Conservation (phyloP, 2,113 vertebrate genomes). For the Oceanites oceanicus region DNA sequence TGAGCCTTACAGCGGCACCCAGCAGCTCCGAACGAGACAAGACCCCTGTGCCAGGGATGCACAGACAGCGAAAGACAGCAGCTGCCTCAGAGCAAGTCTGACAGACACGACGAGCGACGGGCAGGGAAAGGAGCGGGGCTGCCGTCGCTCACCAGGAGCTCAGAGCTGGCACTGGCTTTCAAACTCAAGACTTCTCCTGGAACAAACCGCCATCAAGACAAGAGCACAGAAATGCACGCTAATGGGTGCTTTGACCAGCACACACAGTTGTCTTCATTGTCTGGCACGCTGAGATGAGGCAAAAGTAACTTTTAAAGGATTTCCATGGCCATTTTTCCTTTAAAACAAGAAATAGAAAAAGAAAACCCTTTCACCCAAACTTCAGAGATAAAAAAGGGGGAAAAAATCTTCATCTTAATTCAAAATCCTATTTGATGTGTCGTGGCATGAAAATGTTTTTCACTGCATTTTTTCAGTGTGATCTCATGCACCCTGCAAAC, state of each 20-base stretch:
- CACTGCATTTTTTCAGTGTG: slow-evolving; percentile 93
- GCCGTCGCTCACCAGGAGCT: background rate
- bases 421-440: slow-evolving; percentile 93
- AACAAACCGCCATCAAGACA: background rate
- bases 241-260: background rate
- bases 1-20: background rate
- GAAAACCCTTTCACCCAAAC: slow-evolving; percentile 46
- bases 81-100: background rate
- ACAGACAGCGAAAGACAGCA: background rate
- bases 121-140: background rate
- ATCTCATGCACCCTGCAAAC: slow-evolving; percentile 81
- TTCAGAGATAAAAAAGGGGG: slow-evolving; percentile 60
- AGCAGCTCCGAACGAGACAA: fast-evolving
- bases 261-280: background rate
- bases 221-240: background rate
- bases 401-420: slow-evolving; percentile 81
- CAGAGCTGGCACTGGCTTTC: background rate
- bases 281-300: background rate
- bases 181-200: background rate
- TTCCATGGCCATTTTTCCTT: background rate
- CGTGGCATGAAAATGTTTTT: slow-evolving; percentile 93
- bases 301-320: background rate
- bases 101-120: background rate
- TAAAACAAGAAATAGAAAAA: background rate
- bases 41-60: background rate